Evolutionary conservation across 2,888 invertebrate species (phyloP).

Genomic region (Taphrorychus bicolor): DNA sequence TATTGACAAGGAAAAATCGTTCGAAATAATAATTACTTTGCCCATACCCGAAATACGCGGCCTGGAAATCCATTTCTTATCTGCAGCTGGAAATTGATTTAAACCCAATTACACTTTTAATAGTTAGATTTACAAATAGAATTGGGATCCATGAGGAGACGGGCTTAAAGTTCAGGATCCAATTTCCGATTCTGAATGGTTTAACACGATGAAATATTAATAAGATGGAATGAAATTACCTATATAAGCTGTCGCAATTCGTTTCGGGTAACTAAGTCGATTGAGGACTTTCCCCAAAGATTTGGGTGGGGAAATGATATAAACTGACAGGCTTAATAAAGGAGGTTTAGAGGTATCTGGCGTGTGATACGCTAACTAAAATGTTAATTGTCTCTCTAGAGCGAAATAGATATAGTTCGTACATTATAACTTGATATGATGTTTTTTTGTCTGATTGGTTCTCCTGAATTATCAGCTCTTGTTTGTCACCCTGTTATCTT

Average conservation of each 20-base stretch:
- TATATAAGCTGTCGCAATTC: neutral
- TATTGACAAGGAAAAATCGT: neutral
- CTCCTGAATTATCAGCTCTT: too few relatives aligned
- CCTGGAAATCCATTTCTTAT: neutral
- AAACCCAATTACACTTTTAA: neutral
- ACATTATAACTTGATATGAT: too few relatives aligned
- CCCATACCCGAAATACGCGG: neutral
- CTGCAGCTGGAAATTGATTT: neutral
- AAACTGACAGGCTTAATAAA: neutral
- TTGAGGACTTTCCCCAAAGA: neutral
- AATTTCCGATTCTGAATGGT: slow-evolving; percentile 10
- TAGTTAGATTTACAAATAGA: slow-evolving; percentile 5
- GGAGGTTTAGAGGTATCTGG: neutral
- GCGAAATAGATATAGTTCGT: too few relatives aligned
- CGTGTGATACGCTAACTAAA: too few relatives aligned
- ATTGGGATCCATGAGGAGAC: neutral
- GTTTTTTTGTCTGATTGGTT: too few relatives aligned
- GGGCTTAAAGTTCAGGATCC: slow-evolving; percentile 5
- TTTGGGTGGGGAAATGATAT: neutral
- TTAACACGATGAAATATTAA: slow-evolving; percentile 1
- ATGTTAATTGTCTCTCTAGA: too few relatives aligned
- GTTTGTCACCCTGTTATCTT: too few relatives aligned
- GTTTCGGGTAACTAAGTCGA: neutral
- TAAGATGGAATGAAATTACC: slow-evolving; percentile 2
- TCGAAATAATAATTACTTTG: too few relatives aligned